Evolutionary conservation across 2,888 invertebrate genomes (phyloP), one percentile per base, ranked within the genome.

Genomic region (Euplexia lucipara): DNA sequence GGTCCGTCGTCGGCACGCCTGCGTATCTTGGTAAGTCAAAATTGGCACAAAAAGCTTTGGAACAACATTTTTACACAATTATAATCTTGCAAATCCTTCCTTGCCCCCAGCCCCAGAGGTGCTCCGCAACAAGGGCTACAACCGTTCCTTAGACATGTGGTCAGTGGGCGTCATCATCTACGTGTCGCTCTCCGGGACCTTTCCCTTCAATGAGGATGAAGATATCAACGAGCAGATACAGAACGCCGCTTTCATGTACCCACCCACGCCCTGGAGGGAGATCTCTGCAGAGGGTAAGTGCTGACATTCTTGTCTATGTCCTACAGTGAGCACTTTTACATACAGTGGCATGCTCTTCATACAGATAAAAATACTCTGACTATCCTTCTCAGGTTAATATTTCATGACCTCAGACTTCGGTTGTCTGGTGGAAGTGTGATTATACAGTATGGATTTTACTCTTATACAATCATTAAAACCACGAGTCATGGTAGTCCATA

Each of bases 161-260:
- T 99, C 99, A 86, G 99, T 99, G 53, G 99, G 99, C 34, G 99
- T 99, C 2, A 99, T 99, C 83, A 98, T 99, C 76, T 99, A 99
- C 93, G 99, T 99, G 54, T 99, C 99, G 74, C 96, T 99, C 48
- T 99, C 99, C 83, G 99, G 99, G 73, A 99, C 99, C 0, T 99
- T 99, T 95, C 99, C 99, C 35, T 99, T 99, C 95, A 99, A 99
- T 93, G 99, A 99, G 95, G 99, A 99, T 92, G 99, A 99, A 95
- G 99, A 99, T 91, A 99, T 99, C 87, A 98, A 99, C 92, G 99
- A 99, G 92, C 99, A 99, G 95, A 99, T 99, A 79, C 99, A 99
- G 95, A 99, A 99, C 96, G 99, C 99, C 35, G 99, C 99, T 61
- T 99, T 99, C 92, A 99, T 99, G 99, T 99, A 99, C 96, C 99